These are phyloP conservation scores for Clarias laeviceps DNA, from an alignment of 2,797 vertebrate species.

Conservation along the genomic window DNA sequence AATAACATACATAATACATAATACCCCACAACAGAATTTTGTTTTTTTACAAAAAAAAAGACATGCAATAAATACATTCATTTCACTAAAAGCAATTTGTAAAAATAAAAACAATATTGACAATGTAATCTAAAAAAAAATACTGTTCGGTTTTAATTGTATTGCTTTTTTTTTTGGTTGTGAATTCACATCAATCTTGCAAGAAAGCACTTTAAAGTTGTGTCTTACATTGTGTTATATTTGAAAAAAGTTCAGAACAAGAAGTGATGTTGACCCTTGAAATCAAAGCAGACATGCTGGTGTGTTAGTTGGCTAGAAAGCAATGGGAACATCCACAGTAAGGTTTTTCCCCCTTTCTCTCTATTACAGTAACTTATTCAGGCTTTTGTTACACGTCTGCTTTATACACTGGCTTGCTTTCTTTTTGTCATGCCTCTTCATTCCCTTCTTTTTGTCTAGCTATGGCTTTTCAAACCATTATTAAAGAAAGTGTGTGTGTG, in stretches of 20 bases:
- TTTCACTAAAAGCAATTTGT: slow-evolving; percentile 70
- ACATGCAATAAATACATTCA: slow-evolving; percentile 89
- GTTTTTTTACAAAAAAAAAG: slow-evolving; percentile 77
- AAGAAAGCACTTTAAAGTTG: slow-evolving; percentile 58
- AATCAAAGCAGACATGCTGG: slow-evolving; percentile 57
- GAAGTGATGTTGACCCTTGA: slow-evolving; percentile 56
- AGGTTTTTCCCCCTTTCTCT: slow-evolving; percentile 23
- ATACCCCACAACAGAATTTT: slow-evolving; percentile 67
- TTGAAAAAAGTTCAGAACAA: slow-evolving; percentile 58
- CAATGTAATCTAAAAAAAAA: slow-evolving; percentile 74
- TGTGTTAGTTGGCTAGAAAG: slow-evolving; percentile 55
- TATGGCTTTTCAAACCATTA: slow-evolving; percentile 1
- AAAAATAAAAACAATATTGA: slow-evolving; percentile 70
- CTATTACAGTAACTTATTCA: slow-evolving; percentile 36
- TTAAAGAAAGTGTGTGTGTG: slow-evolving; percentile 35
- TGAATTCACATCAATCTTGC: slow-evolving; percentile 53
- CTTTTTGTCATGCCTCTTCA: not conserved
- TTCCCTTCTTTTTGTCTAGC: slow-evolving; percentile 1
- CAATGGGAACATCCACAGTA: slow-evolving; percentile 54
- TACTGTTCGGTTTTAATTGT: slow-evolving; percentile 76
- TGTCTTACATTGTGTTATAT: slow-evolving; percentile 55
- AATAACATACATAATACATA: no score
- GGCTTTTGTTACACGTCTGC: slow-evolving; percentile 13
- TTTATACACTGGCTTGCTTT: slow-evolving; percentile 16
- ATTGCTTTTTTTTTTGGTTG: slow-evolving; percentile 68